Evolutionary conservation across 2,888 invertebrate species (phyloP).

Genomic region (Bugula neritina): DNA sequence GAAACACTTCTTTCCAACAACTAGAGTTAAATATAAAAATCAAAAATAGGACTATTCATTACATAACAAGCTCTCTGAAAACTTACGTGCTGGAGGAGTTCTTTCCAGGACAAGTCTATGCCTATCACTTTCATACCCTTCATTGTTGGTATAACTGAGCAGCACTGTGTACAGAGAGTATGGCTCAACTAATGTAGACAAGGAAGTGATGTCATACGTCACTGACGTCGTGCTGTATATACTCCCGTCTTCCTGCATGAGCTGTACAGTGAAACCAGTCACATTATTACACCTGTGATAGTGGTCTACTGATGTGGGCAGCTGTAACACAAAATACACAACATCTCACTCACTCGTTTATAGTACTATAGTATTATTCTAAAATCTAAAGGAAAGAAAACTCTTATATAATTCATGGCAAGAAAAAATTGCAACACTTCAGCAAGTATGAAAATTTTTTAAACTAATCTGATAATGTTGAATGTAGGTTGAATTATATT

Average conservation of each 20-base stretch:
- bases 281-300: neutral
- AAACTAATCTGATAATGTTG: no score
- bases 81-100: slow-evolving; percentile 9
- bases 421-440: no score
- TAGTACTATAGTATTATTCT: no score
- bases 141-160: slow-evolving; percentile 33
- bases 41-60: no score
- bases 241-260: neutral
- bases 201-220: neutral
- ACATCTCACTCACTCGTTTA: neutral
- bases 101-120: neutral
- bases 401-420: no score
- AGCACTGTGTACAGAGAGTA: slow-evolving; percentile 32
- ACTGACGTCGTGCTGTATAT: neutral
- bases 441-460: no score
- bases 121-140: slow-evolving; percentile 30
- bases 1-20: no score
- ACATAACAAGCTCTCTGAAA: no score
- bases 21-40: no score
- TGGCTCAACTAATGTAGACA: slow-evolving; percentile 25
- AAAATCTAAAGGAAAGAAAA: no score
- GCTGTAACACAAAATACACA: neutral
- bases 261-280: neutral
- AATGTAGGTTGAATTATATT: no score
- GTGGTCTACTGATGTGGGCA: neutral